phyloP scores from a whole-genome alignment of 2,888 invertebrate species.

The Exocentrus adspersus region DNA sequence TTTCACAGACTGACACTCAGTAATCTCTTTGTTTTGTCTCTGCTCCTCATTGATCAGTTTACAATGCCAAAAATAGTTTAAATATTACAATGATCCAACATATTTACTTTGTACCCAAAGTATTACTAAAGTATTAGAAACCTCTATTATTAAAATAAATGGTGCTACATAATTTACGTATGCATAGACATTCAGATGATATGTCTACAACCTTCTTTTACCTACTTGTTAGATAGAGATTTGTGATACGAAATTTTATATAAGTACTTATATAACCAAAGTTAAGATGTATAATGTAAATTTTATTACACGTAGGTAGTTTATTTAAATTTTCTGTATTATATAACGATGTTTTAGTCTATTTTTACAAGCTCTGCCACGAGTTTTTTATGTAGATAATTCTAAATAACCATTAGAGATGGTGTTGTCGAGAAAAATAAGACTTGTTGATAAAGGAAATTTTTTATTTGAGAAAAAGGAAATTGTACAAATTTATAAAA shows the following conservation, averaged over 20 bases:
- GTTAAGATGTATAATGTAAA: conserved; percentile 30
- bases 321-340: conserved; percentile 23
- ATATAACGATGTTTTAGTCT: conserved; percentile 23
- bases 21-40: no score
- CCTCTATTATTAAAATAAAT: background rate
- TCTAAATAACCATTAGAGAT: conserved; percentile 46
- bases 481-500: conserved; percentile 32
- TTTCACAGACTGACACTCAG: no score
- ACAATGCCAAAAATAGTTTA: no score
- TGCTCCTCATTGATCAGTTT: no score
- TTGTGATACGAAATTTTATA: conserved; percentile 30
- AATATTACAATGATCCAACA: background rate
- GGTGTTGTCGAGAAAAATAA: conserved; percentile 37
- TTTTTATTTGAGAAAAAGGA: conserved; percentile 26
- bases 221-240: conserved; percentile 29
- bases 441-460: no score
- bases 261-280: conserved; percentile 30
- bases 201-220: conserved; percentile 30
- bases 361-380: conserved; percentile 42
- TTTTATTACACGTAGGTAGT: conserved; percentile 31
- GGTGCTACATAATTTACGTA: conserved; percentile 18
- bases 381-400: conserved; percentile 47
- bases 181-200: conserved; percentile 9
- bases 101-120: background rate
- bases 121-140: no score